Evolutionary conservation across 2,113 vertebrate species (phyloP), one percentile per base, ranked within the genome.

Genomic region (Pogona vitticeps): DNA sequence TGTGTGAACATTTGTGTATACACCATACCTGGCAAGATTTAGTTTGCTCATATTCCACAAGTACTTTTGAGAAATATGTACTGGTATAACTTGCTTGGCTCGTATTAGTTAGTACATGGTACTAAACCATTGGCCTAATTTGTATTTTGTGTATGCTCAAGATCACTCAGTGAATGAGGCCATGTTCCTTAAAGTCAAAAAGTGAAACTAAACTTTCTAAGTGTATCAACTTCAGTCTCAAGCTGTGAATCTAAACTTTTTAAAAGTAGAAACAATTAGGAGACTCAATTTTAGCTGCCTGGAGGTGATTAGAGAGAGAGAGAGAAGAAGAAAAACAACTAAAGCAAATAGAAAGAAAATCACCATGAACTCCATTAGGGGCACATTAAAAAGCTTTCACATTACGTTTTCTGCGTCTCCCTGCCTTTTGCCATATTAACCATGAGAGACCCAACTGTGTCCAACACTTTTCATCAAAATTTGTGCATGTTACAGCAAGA

Each of bases 321-420:
- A 17, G 58, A 59, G n/a, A n/a, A n/a, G 17, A 59, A n/a, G 59
- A 77, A 84, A 93, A 88, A 88, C 56, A 86, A 81, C 40, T 80
- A 80, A 31, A 91, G 79, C 17, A 94, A 94, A 90, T 82, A 79
- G 89, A 42, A 92, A 91, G 84, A 94, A 91, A 94, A 84, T 76
- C 12, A 76, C 38, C 52, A 72, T 58, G 56, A 89, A 68, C 18
- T 33, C 73, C 28, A 80, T 46, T 85, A 90, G 56, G 28, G 70
- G 38, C 1, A 86, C 52, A 93, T 84, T 86, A 73, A 79, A 94
- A 93, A 67, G 0, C 71, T 56, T 79, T 92, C 82, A 90, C 52
- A 83, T 88, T 89, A 21, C 28, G 75, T 38, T 83, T 88, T 78
- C 23, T 72, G 13, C 89, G 82, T 87, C 73, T 71, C 56, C 52